Percentiles rank a stretch among this genome's conserved stretches.
These are phyloP conservation scores for Tuberolachnus salignus DNA, from an alignment of 2,888 invertebrate genomes.

Conservation along the genomic window DNA sequence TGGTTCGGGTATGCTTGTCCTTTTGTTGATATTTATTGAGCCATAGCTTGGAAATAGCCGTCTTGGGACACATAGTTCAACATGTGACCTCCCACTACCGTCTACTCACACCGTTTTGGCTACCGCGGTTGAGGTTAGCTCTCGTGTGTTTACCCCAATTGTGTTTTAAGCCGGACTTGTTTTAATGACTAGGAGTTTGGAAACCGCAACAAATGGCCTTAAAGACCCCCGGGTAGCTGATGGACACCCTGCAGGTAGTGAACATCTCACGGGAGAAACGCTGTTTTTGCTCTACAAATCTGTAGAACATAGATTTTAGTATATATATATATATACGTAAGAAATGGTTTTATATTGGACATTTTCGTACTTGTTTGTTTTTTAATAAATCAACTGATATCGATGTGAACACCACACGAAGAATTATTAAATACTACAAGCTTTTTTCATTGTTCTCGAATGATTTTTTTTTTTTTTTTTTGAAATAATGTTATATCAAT, in stretches of 20 bases:
- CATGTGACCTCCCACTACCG: constrained; percentile 4
- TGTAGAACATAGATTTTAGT: background rate
- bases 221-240: constrained; percentile 41
- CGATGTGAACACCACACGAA: background rate
- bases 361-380: background rate
- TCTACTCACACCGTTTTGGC: background rate
- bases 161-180: constrained; percentile 27
- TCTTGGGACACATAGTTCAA: constrained; percentile 55
- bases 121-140: constrained; percentile 32
- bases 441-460: constrained; percentile 3
- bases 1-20: constrained; percentile 36
- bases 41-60: constrained; percentile 38
- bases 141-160: constrained; percentile 49
- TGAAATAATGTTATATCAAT: background rate
- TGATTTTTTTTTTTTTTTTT: too few species aligned
- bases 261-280: constrained; percentile 1
- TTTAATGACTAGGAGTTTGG: constrained; percentile 45
- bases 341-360: background rate
- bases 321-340: constrained; percentile 4
- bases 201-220: constrained; percentile 48
- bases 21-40: constrained; percentile 55
- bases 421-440: background rate
- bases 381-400: constrained; percentile 5
- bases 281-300: constrained; percentile 20
- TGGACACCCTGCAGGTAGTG: constrained; percentile 47